Percentiles rank a stretch among this genome's conserved stretches.
Conservation (phyloP, 2,113 vertebrate genomes). For the Hassar affinis region DNA sequence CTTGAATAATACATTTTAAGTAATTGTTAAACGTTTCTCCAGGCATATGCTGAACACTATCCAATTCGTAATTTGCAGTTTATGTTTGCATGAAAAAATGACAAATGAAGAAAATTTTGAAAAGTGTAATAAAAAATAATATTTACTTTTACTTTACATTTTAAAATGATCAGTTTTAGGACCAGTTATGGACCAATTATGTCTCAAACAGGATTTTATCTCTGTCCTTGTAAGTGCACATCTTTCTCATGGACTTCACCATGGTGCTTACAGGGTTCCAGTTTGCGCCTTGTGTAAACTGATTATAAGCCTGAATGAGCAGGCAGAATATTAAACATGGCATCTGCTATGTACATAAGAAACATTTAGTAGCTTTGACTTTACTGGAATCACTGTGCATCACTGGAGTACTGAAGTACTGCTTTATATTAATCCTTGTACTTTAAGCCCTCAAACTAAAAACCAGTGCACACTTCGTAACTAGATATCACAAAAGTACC, state of each 20-base stretch:
- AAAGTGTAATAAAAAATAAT: too few species aligned
- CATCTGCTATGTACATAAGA: neutral
- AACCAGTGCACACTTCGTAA: neutral
- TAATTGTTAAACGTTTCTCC: neutral
- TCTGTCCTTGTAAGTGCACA: conserved; percentile 45
- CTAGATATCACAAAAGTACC: neutral
- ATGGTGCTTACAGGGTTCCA: conserved; percentile 46
- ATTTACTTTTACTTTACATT: neutral
- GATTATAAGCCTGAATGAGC: conserved; percentile 1
- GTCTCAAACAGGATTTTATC: neutral
- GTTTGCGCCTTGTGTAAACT: conserved; percentile 18
- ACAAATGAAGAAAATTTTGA: neutral
- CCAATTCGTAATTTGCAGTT: neutral
- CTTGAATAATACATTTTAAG: neutral
- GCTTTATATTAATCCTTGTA: neutral
- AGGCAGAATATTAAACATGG: neutral
- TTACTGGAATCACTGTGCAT: neutral
- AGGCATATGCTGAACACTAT: neutral
- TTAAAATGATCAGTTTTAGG: too few species aligned
- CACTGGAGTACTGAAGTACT: neutral
- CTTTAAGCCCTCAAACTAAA: neutral
- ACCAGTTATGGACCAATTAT: neutral
- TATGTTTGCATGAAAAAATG: neutral
- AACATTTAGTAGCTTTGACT: neutral
- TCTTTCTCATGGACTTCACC: conserved; percentile 38